Conservation (phyloP, 2,113 vertebrate genomes). For the Urocolius indicus region DNA sequence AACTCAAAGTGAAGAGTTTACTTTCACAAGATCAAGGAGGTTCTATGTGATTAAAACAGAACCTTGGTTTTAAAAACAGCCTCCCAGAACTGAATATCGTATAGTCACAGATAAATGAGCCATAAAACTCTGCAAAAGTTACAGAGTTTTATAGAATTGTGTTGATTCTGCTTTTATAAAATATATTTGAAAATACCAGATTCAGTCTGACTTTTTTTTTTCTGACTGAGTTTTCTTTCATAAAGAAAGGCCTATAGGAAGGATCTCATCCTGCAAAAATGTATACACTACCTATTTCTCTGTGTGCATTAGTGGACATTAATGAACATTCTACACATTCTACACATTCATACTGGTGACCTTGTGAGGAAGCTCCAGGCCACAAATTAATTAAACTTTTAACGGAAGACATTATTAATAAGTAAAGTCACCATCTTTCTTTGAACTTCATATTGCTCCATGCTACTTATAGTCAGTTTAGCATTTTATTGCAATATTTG, state of each 20-base stretch:
- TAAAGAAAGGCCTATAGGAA: not conserved
- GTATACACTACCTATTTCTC: not conserved
- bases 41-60: not conserved
- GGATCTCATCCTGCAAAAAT: not conserved
- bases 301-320: not conserved
- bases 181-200: not conserved
- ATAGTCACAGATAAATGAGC: not conserved
- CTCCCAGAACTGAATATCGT: not conserved
- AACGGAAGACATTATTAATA: not conserved
- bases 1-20: not conserved
- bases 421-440: not conserved
- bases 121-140: not conserved
- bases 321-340: not conserved
- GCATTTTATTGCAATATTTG: not conserved
- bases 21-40: not conserved
- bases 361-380: not conserved
- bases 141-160: not conserved
- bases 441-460: not conserved
- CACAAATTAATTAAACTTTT: not conserved
- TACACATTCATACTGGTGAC: not conserved
- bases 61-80: not conserved
- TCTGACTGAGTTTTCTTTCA: not conserved
- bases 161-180: not conserved
- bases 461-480: not conserved
- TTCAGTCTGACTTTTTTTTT: not conserved